phyloP scores from a whole-genome alignment of 2,797 vertebrate genomes.

The Melanogrammus aeglefinus region DNA sequence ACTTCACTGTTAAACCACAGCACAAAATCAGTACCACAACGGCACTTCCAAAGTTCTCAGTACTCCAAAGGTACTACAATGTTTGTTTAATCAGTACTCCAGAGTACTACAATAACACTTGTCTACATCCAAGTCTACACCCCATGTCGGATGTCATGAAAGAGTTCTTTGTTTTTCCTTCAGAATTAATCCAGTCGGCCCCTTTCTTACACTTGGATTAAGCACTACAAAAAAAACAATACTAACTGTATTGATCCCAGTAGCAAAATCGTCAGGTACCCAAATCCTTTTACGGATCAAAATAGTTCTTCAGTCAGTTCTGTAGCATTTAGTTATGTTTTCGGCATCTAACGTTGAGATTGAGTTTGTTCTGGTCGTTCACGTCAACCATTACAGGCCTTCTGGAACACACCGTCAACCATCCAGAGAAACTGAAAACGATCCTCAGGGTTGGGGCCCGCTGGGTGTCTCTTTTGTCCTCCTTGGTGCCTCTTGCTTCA shows the following conservation, averaged over 20 bases:
- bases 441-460: constrained; percentile 20
- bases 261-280: constrained; percentile 37
- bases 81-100: constrained; percentile 65
- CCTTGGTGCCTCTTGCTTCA: constrained; percentile 41
- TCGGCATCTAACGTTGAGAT: constrained; percentile 10
- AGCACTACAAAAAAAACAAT: not conserved
- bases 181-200: constrained; percentile 19
- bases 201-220: not conserved
- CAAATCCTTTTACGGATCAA: constrained; percentile 17
- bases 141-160: constrained; percentile 38
- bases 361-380: constrained; percentile 31
- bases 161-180: constrained; percentile 28
- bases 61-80: constrained; percentile 69
- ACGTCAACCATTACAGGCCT: constrained; percentile 27
- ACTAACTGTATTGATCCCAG: constrained; percentile 29
- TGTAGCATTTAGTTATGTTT: constrained; percentile 23
- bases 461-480: constrained; percentile 61
- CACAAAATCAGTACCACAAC: constrained; percentile 63
- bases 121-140: constrained; percentile 53
- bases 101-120: constrained; percentile 65
- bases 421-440: not conserved
- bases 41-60: constrained; percentile 65
- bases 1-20: constrained; percentile 64
- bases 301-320: constrained; percentile 34
- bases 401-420: constrained; percentile 35